Evolutionary conservation across 2,888 invertebrate species (phyloP), one percentile per base, ranked within the genome.

Genomic region (Diadromus collaris): DNA sequence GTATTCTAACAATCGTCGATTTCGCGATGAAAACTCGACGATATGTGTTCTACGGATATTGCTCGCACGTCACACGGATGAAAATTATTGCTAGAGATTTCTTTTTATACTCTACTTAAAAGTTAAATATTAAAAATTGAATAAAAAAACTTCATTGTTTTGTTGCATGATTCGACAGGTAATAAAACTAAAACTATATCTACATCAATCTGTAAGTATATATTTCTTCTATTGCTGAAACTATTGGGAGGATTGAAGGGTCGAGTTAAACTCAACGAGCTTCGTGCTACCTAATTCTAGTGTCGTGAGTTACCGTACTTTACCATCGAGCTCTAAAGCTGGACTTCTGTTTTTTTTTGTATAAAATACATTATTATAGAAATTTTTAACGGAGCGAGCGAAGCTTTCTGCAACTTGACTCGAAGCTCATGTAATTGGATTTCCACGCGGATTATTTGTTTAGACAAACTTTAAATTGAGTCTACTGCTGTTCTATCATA

Each of bases 11-110:
- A 78, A 81, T 81, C 77, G 76, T 77, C 68, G 19, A 54, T 73
- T 46, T 54, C 51, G 6, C 41, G 44, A 16, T 19, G 63, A 64
- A 78, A 61, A 24, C 54, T 60, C 67, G 68, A 82, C 74, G 79
- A 80, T 70, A 48, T 71, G 82, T 78, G 72, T 64, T 75, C 78
- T 77, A 81, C 76, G 16, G 67, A 72, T 81, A 83, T 83, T 83
- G 82, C 78, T 82, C 56, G 64, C 60, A 76, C 68, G 78, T 80
- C 81, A 80, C 78, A 73, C 78, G 67, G 71, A 79, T 69, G 29
- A 58, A 69, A 73, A 48, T 56, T 78, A 63, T 70, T 64, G 56
- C 46, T 69, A 69, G 13, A 58, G 29, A 46, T 58, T 46, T 19
- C 0, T 51, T 24, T 24, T 4, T 48, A 51, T 21, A 32, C 29